Base-by-base conservation (phyloP, 2,113 vertebrate genomes). In the Atrichornis clamosus region DNA sequence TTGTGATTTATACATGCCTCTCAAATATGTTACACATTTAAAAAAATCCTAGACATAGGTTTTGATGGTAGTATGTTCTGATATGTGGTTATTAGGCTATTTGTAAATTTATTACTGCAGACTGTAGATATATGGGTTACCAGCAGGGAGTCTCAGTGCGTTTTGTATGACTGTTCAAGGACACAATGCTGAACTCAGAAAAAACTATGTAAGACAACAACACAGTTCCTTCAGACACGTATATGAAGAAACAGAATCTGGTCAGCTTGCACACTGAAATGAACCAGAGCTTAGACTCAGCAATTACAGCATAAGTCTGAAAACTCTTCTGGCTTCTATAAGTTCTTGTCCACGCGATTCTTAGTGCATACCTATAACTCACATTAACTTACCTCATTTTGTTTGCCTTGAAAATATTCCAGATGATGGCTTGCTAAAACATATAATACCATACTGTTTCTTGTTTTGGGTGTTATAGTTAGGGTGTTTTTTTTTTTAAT, bases 71-170 rank as follows among this genome's bases (percentile, higher is more conserved):
- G 2, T 49, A 9, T 39, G 8, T 63, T 87, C 7, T 63, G 41
- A 64, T 62, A 26, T 70, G n/a, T 52, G 21, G 13, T 80, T 69
- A 33, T 65, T 86, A 80, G 21, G 2, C 21, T 64, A 23, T 68
- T 68, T 56, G 30, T 82, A 53, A 53, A 50, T 60, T 7, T 72
- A 17, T 59, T 73, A 26, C 42, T 65, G 87, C n/a, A 88, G 74
- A 15, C 69, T 97, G 96, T 74, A 93, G 63, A 50, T 86, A 60
- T 3, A 52, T 3, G 1, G 42, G 28, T 96, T 93, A 74, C 97
- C 97, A 97, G 91, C 89, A 97, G 97, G 92, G 97, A 95, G 94
- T 87, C 91, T 92, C 89, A 94, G 56, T 50, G 95, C 11, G 13
- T 96, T 96, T 95, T 60, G 7, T 84, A 78, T 95, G 39, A 28